These are phyloP conservation scores for Drosophila kanekoi DNA, from an alignment of 2,888 invertebrate genomes.

Conservation along the genomic window DNA sequence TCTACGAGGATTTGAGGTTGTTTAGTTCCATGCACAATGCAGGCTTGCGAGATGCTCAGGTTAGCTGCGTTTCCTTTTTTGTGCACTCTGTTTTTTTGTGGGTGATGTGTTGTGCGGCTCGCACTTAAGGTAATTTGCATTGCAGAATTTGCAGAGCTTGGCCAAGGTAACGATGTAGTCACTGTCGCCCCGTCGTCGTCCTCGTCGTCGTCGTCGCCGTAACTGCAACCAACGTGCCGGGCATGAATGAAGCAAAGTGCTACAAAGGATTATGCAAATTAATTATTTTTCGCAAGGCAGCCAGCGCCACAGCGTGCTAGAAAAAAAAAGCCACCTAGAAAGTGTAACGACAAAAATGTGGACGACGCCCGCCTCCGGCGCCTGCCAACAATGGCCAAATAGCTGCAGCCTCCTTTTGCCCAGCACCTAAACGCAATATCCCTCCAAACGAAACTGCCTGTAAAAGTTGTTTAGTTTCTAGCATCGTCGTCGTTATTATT, in stretches of 20 bases:
- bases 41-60: conserved; percentile 40
- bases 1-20: conserved; percentile 81
- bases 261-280: conserved; percentile 81
- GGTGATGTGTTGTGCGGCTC: conserved; percentile 79
- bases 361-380: conserved; percentile 52
- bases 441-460: conserved; percentile 53
- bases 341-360: conserved; percentile 80
- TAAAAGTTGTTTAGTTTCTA: conserved; percentile 79
- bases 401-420: conserved; percentile 46
- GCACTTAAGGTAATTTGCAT: conserved; percentile 82
- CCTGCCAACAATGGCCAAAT: conserved; percentile 71
- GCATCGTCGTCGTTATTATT: conserved; percentile 43
- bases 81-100: conserved; percentile 51
- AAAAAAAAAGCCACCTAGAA: conserved; percentile 58
- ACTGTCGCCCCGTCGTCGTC: conserved; percentile 18
- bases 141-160: conserved; percentile 81
- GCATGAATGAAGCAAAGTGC: conserved; percentile 82
- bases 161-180: conserved; percentile 65
- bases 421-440: conserved; percentile 9
- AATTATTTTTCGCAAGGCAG: conserved; percentile 81
- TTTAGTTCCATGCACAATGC: conserved; percentile 78
- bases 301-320: conserved; percentile 55
- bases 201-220: conserved; percentile 25
- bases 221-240: conserved; percentile 73
- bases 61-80: conserved; percentile 26